Evolutionary conservation across 2,888 invertebrate species (phyloP), one percentile per base, ranked within the genome.

Genomic region (Netelia virgata): DNA sequence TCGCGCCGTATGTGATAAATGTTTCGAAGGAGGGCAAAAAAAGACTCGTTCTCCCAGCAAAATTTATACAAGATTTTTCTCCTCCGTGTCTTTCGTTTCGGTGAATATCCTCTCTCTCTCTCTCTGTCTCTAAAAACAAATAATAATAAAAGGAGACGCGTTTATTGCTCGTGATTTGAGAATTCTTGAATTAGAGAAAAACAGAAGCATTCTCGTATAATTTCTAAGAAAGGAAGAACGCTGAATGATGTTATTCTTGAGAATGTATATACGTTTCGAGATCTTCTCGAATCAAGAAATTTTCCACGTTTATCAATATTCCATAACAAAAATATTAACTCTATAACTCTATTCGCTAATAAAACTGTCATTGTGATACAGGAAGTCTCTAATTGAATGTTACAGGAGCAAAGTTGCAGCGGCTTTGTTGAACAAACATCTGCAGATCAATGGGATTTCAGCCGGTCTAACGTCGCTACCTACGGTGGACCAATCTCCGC

Each of bases 351-450:
- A 36, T 36, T 36, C 6, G 6, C 36, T 5, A 3, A 47, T 47
- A 14, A 1, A 47, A 47, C 10, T 47, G 47, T 10, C 10, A 47
- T 14, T 14, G 14, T 47, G 14, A 10, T 47, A 47, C 6, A 23
- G 9, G 8, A 64, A 64, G 10, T 41, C 11, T 50, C 28, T 5
- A 11, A 55, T 57, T 16, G 9, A 9, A 57, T 78, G 82, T 94
- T 94, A 8, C 94, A 97, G 97, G 95, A 97, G 97, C 92, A 97
- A 97, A 95, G 98, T 98, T 83, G 98, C 97, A 61, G 97, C 97
- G 0, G 95, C 97, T 8, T 95, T 98, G 61, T 95, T 98, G 89
- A 97, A 98, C 95, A 97, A 97, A 92, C 97, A 98, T 92, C 95
- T 98, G 76, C 97, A 97, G 94, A 97, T 98, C 94, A 98, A 97